Evolutionary conservation across 1,140 invertebrate genomes (phyloP), one percentile per base, ranked within the genome.

Genomic region (Pseudoatta argentina): DNA sequence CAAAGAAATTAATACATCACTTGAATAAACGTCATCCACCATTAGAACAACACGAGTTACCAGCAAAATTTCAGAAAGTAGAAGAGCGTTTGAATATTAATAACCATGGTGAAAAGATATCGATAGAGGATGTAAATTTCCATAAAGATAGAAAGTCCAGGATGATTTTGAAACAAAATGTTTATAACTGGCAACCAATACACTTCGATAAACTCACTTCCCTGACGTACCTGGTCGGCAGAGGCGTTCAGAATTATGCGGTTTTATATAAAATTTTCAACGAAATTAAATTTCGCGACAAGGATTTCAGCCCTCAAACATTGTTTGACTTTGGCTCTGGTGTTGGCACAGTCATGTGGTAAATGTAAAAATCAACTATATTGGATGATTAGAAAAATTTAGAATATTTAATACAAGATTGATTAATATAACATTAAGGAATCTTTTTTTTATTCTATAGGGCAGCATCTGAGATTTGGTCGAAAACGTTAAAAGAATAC

Each of bases 271-370:
- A 95, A 91, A 96, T 98, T 76, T 97, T 99, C 72, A 94, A 96
- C 14, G 98, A 99, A 96, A 97, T 99, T 64, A 94, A 95, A 86
- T 90, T 92, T 69, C 94, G 96, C 39, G 95, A 97, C 93, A 95
- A 95, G 64, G 87, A 96, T n/a, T 99, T 98, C 93, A 94, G 95
- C 64, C 98, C 98, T 0, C 94, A 95, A 85, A 97, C 97, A 78
- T 96, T 98, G 77, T 97, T 98, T 93, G 98, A 99, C 95, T 99
- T 98, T 95, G 98, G 98, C 7, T 98, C 98, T 66, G 98, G 98
- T 18, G 94, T 98, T 64, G 98, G 98, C 3, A 97, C 98, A 44
- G 97, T 96, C 0, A 96, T 97, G 55, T 99, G 98, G 97, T 97
- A 93, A 94, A 93, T 93, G 88, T 71, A 76, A 76, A 27, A 57